Conservation (phyloP, 2,888 invertebrate genomes). For the Conchocele bisecta region DNA sequence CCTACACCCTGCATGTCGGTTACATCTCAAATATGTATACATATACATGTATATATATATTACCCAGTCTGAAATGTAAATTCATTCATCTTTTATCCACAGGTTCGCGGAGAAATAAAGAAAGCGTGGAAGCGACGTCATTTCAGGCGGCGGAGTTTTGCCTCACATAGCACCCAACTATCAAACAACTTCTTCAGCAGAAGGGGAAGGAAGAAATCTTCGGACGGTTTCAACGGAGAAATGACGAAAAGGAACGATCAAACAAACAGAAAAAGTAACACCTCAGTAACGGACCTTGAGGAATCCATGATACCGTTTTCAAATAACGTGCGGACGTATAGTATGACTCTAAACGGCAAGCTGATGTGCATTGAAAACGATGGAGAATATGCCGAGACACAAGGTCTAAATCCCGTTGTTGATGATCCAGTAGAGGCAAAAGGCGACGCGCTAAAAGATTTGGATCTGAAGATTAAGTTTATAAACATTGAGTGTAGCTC, state of each 20-base stretch:
- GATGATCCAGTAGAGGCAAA: too few relatives aligned
- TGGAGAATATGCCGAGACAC: background rate
- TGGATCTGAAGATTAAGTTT: conserved; percentile 1
- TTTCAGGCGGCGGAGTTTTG: background rate
- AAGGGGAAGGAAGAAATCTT: too few relatives aligned
- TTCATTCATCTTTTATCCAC: background rate
- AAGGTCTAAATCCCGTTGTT: background rate
- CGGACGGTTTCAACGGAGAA: too few relatives aligned
- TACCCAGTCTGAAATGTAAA: background rate
- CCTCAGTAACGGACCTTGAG: background rate
- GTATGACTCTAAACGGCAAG: background rate
- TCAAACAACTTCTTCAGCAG: too few relatives aligned
- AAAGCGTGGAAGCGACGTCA: conserved; percentile 22
- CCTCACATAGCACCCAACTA: too few relatives aligned
- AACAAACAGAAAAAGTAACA: background rate
- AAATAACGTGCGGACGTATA: too few relatives aligned
- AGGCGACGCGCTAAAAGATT: background rate
- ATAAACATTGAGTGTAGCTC: background rate
- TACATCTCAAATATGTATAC: background rate
- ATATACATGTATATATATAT: background rate
- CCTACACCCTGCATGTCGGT: too few relatives aligned
- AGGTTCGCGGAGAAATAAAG: conserved; percentile 47
- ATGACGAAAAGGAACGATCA: background rate
- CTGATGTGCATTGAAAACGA: background rate
- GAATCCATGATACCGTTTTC: too few relatives aligned